Evolutionary conservation across 2,797 vertebrate species (phyloP), one percentile per base, ranked within the genome.

Genomic region (Lepus oiostolus): DNA sequence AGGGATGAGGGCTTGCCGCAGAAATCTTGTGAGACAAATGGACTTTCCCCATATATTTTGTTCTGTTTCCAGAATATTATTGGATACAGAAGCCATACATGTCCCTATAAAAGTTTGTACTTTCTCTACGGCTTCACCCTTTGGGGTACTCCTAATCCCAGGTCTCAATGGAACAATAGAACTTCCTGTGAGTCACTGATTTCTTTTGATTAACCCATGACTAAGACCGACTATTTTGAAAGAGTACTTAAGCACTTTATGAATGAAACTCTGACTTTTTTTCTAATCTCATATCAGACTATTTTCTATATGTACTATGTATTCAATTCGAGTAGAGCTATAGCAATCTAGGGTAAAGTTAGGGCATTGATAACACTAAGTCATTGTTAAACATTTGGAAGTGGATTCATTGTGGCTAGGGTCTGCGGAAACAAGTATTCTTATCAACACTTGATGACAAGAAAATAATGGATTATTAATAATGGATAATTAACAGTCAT

Each of bases 101-200:
- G 32, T 9, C 6, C 12, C 7, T 63, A 32, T 50, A 28, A 32
- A 32, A 14, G 5, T 47, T 2, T 22, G 11, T 30, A 1, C 28
- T 28, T 68, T 26, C 17, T 82, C 3, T 2, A 2, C 1, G 32
- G 24, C 5, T 75, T 60, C 4, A 35, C 16, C 2, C 7, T 50
- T 47, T 30, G 2, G 7, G 2, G 12, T 21, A 28, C 10, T 80
- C 54, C 62, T 19, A 11, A 14, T 58, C 14, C 54, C 30, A 8
- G 11, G 0, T 86, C 70, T 58, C 75, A 75, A 32, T 11, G 4
- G 28, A 58, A 52, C 28, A 80, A 62, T 5, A 68, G 3, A 89
- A 72, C 30, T 52, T 82, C 32, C 74, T 54, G 60, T 58, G 88
- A 94, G 70, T 94, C 88, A 95, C n/a, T 32, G 3, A 30, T 92